Percentiles rank a stretch among this genome's conserved stretches.
phyloP scores from a whole-genome alignment of 2,797 vertebrate genomes.

The Acestrorhynchus altus region DNA sequence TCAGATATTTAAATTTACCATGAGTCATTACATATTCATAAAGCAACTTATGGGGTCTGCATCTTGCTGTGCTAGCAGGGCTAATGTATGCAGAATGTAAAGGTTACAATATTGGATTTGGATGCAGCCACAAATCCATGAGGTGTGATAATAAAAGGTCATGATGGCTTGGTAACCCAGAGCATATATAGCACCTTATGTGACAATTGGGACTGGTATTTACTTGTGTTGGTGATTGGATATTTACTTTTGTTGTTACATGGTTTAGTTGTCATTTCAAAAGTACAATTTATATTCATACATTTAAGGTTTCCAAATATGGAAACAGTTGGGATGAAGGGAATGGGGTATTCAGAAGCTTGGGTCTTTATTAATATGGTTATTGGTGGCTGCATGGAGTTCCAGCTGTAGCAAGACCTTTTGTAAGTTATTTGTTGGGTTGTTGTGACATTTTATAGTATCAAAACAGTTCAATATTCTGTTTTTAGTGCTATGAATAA shows the following conservation, averaged over 20 bases:
- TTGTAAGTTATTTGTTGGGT: no score
- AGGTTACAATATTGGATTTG: slow-evolving; percentile 55
- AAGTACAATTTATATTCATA: background rate
- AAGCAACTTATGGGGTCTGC: slow-evolving; percentile 45
- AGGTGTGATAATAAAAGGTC: slow-evolving; percentile 35
- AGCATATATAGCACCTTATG: background rate
- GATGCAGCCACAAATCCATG: slow-evolving; percentile 37
- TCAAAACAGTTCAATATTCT: no score
- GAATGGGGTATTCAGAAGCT: background rate
- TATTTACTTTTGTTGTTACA: no score
- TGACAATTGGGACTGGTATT: background rate
- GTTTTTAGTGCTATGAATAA: no score
- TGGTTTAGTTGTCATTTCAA: background rate
- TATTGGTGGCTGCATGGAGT: background rate
- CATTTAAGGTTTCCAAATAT: background rate
- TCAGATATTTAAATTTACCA: slow-evolving; percentile 53
- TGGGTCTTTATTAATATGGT: background rate
- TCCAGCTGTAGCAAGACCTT: background rate
- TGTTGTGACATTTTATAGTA: no score
- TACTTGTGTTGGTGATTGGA: background rate
- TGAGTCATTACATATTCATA: slow-evolving; percentile 57
- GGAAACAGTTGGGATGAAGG: background rate
- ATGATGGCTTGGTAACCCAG: slow-evolving; percentile 18
- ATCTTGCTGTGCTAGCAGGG: slow-evolving; percentile 44
- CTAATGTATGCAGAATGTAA: slow-evolving; percentile 55